Base-by-base conservation (phyloP, 2,113 vertebrate genomes). In the Muntiacus muntjak region DNA sequence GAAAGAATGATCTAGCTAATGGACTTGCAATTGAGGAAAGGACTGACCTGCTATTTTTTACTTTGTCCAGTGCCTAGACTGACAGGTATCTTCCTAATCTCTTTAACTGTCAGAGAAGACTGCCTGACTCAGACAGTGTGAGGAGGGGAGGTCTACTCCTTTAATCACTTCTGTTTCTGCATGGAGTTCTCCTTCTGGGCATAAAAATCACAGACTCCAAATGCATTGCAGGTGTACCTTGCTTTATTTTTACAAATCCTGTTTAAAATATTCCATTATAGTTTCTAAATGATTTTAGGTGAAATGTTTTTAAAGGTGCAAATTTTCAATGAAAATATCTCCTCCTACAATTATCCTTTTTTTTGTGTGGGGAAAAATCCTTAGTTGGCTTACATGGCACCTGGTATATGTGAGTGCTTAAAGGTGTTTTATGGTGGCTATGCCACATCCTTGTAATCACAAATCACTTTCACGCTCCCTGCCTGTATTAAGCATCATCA, bases 401-500 rank as follows among this genome's bases (percentile, higher is more conserved):
- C 23, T 74, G 28, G 55, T 96, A 89, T 30, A 11, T 62, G 58
- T 45, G 55, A 58, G 30, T 12, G 2, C n/a, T 40, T 94, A 95
- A 85, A 91, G 57, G 55, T 91, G 54, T 89, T 98, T 97, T 95
- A 74, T 93, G 45, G 86, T 91, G 71, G 57, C 50, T 93, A 0
- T 84, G 83, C 82, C 90, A 94, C 62, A 52, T 85, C 71, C 60
- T 87, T 95, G 57, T 94, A 79, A 58, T 96, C 88, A 85, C 82
- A 97, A 64, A 87, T 97, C 94, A 97, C 82, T 94, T 87, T 96
- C 78, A 95, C 0, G 0, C 67, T 94, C 82, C 52, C 91, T 84
- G 91, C 54, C 96, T 79, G 50, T 45, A 87, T 93, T 83, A 97
- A 95, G 71, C 62, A 89, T 94, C 57, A 89, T 94, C 91, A 94